Percentiles rank a stretch among this genome's conserved stretches.
These are phyloP conservation scores for Propithecus deckenii DNA, from an alignment of 2,797 vertebrate species.

Conservation along the genomic window DNA sequence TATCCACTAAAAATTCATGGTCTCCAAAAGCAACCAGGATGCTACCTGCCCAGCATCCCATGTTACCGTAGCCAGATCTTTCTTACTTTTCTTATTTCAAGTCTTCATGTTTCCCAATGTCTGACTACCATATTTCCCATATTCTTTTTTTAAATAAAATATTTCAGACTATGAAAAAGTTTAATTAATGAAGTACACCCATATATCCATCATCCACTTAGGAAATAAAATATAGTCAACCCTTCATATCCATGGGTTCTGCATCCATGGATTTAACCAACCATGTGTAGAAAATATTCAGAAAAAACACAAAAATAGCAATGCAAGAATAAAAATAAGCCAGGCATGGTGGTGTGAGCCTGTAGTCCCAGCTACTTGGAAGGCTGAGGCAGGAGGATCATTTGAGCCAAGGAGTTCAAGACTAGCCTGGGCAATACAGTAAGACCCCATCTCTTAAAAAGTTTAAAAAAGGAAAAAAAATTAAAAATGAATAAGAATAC, in stretches of 20 bases:
- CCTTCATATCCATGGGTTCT: background rate
- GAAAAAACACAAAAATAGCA: background rate
- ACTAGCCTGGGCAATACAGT: background rate
- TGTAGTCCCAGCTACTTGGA: background rate
- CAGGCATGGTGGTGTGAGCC: background rate
- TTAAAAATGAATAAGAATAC: too few species aligned
- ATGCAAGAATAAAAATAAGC: background rate
- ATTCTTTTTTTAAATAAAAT: constrained; percentile 33
- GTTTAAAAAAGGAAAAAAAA: too few species aligned
- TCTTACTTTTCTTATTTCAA: background rate
- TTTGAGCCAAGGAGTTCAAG: background rate
- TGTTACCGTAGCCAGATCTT: background rate
- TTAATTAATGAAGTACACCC: background rate
- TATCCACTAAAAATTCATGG: background rate
- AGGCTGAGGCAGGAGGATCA: background rate
- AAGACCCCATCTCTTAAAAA: background rate
- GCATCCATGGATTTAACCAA: background rate
- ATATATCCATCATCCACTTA: background rate
- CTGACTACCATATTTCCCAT: background rate
- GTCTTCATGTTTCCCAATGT: background rate
- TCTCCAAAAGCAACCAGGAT: background rate
- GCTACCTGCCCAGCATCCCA: background rate
- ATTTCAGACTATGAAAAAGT: background rate
- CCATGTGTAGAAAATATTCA: background rate
- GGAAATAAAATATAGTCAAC: background rate